A percentile compares a stretch with the other conserved stretches of the same genome.
These are phyloP conservation scores for Ophion obscuratus DNA, from an alignment of 2,888 invertebrate species.

Conservation along the genomic window DNA sequence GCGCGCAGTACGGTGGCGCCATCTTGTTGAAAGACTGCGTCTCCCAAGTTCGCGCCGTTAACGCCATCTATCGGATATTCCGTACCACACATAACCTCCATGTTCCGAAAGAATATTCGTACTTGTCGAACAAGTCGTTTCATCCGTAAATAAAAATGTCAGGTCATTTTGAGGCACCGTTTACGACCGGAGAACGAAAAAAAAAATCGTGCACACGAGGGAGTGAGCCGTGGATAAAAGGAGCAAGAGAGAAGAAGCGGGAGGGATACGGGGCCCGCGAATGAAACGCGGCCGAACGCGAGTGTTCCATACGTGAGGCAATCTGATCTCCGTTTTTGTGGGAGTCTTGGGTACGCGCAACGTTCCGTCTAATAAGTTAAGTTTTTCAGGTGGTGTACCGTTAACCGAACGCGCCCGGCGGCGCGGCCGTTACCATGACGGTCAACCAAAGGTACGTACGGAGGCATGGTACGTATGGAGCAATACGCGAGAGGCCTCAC, in stretches of 20 bases:
- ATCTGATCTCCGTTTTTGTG: constrained; percentile 75
- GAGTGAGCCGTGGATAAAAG: constrained; percentile 30
- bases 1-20: too few species aligned
- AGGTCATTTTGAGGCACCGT: too few species aligned
- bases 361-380: constrained; percentile 75
- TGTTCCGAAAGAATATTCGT: too few species aligned
- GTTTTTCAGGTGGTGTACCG: constrained; percentile 71
- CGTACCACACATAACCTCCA: too few species aligned
- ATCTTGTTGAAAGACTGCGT: too few species aligned
- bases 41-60: too few species aligned
- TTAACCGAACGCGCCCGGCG: constrained; percentile 67
- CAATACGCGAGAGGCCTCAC: not conserved
- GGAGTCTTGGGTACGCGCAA: constrained; percentile 66
- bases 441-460: constrained; percentile 11
- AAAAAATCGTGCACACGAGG: constrained; percentile 15
- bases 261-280: constrained; percentile 20
- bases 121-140: too few species aligned
- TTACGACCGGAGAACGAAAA: not conserved
- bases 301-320: constrained; percentile 72
- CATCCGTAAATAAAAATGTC: too few species aligned
- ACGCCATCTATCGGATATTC: too few species aligned
- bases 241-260: constrained; percentile 31
- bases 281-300: constrained; percentile 58
- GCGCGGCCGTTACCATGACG: constrained; percentile 59
- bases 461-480: not conserved